Percentiles rank a stretch among this genome's conserved stretches.
phyloP scores from a whole-genome alignment of 2,113 vertebrate species.

The Eurypyga helias region DNA sequence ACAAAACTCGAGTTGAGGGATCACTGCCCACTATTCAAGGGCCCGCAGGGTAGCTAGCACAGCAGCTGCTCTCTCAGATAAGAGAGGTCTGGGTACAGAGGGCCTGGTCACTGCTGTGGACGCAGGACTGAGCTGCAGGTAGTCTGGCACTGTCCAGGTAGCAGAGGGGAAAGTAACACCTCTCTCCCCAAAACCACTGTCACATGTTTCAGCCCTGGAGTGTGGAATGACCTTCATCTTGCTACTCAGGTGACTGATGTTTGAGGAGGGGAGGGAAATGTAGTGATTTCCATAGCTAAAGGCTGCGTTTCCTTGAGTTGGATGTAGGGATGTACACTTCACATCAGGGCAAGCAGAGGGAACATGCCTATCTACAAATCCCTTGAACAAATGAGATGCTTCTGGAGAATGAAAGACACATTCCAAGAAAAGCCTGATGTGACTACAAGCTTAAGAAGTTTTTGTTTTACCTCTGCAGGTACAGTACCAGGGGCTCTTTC shows the following conservation, averaged over 20 bases:
- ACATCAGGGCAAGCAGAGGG: neutral
- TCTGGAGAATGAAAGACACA: neutral
- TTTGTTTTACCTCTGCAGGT: conserved; percentile 19
- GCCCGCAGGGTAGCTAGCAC: neutral
- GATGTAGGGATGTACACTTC: neutral
- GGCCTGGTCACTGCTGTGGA: neutral
- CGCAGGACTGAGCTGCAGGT: neutral
- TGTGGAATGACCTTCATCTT: neutral
- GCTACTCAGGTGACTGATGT: neutral
- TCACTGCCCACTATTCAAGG: neutral
- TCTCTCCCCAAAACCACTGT: neutral
- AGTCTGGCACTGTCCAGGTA: neutral
- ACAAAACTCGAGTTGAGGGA: neutral
- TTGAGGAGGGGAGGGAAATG: neutral
- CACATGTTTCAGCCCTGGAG: neutral
- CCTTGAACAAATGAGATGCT: neutral
- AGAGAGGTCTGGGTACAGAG: neutral
- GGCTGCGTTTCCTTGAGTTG: neutral
- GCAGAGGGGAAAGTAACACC: neutral
- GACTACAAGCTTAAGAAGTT: neutral
- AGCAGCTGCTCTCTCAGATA: neutral
- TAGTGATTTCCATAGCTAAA: neutral
- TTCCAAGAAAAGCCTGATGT: neutral
- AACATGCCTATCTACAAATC: neutral
- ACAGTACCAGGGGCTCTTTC: conserved; percentile 58